A percentile compares a stretch with the other conserved stretches of the same genome.
phyloP scores from a whole-genome alignment of 1,140 invertebrate species.

The Pogonomyrmex californicus region DNA sequence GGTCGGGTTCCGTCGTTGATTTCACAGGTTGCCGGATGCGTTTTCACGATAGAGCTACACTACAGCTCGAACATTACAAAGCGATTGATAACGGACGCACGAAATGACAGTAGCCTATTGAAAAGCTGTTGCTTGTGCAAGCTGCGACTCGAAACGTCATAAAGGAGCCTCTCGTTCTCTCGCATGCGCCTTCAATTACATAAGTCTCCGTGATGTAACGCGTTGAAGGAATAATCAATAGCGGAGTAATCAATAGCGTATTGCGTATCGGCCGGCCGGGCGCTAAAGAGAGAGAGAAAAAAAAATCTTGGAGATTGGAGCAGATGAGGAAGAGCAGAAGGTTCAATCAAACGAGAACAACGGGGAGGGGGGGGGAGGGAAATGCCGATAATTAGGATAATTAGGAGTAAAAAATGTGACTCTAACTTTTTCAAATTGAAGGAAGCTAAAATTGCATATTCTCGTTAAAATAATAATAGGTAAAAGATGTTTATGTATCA shows the following conservation, averaged over 20 bases:
- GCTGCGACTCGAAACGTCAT: slow-evolving; percentile 43
- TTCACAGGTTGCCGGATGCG: slow-evolving; percentile 54
- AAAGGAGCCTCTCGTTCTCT: slow-evolving; percentile 36
- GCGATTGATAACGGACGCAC: slow-evolving; percentile 57
- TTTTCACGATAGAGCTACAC: slow-evolving; percentile 39
- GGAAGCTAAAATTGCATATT: not conserved
- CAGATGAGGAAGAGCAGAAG: not conserved
- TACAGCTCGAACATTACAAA: slow-evolving; percentile 33
- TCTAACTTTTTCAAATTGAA: slow-evolving; percentile 3
- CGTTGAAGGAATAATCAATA: slow-evolving; percentile 31
- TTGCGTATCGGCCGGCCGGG: not conserved
- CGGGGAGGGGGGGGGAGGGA: too few relatives aligned
- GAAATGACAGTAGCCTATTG: slow-evolving; percentile 40
- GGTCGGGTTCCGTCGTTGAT: slow-evolving; percentile 51
- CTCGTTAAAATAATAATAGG: not conserved
- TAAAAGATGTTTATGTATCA: not conserved
- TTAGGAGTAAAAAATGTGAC: not conserved
- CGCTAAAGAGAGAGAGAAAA: not conserved
- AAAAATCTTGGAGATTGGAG: not conserved
- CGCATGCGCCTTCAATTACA: slow-evolving; percentile 46
- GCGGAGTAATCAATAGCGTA: slow-evolving; percentile 22
- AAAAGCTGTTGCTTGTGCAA: slow-evolving; percentile 27
- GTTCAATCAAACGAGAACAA: not conserved
- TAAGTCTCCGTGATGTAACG: slow-evolving; percentile 38
- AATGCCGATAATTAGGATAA: slow-evolving; percentile 26